Evolutionary conservation across 23 tunicate genomes (phyloP), one percentile per base, ranked within the genome.

Genomic region (Aplidium turbinatum): DNA sequence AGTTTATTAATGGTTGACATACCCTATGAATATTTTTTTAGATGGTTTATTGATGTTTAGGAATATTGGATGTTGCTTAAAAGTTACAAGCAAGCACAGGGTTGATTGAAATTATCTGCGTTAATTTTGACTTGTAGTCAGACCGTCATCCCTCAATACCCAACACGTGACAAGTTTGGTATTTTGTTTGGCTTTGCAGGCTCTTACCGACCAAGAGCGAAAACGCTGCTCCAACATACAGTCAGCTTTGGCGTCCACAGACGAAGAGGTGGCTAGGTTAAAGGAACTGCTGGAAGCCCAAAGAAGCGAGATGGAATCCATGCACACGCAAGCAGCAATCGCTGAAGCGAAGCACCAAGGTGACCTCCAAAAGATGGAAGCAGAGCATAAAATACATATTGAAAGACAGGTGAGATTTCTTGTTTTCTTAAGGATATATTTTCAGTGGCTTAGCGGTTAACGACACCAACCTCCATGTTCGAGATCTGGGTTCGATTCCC

Each of bases 321-420:
- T 88, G 73, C 62, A 82, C 38, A 81, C 80, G 9, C 82, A 80
- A 47, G 31, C 42, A 19, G 68, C 74, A 3, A 78, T 88, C 7
- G 52, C 45, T 55, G 96, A 88, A 47, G 82, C 96, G 0, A 81
- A 70, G 30, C 85, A 88, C 48, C 38, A 63, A 1, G 83, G 87
- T 0, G 80, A 55, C 58, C 35, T 81, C 28, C 78, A 78, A 28
- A 88, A 88, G 45, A 54, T 81, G 36, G 82, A 80, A 47, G 96
- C 96, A 27, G 87, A 88, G 50, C 85, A 81, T 42, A 56, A 81
- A 38, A 88, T 88, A 22, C 62, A 81, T 26, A 51, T 75, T 4
- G 96, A 88, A 57, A 82, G 83, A 75, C 80, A 75, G 87, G 96
- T 88, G 20, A 16, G 16, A 42, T 9, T 42, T 42, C 11, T n/a